A percentile compares a stretch with the other conserved stretches of the same genome.
These are phyloP conservation scores for Trileptium ribeirensis DNA, from an alignment of 2,888 invertebrate genomes.

Conservation along the genomic window DNA sequence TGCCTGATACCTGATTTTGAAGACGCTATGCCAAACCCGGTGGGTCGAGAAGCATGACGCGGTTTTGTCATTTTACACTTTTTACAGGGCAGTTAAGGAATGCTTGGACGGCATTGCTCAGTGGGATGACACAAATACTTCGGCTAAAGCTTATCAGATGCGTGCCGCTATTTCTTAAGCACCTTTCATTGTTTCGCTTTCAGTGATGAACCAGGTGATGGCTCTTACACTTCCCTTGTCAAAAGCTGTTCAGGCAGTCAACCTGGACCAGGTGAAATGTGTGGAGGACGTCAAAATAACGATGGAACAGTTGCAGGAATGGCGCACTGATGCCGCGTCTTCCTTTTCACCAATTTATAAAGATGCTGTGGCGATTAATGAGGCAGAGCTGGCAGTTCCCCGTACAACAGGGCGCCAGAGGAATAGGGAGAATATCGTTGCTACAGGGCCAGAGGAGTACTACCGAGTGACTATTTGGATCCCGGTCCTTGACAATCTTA, in stretches of 20 bases:
- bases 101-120: not conserved
- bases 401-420: too few species aligned
- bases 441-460: too few species aligned
- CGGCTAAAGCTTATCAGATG: not conserved
- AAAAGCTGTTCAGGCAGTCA: not conserved
- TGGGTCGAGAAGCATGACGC: not conserved
- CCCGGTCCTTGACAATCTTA: too few species aligned
- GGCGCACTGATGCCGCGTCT: too few species aligned
- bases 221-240: not conserved
- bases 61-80: not conserved
- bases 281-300: too few species aligned
- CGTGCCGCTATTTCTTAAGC: not conserved
- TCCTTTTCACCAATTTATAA: too few species aligned
- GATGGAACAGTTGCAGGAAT: too few species aligned
- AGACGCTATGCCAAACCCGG: not conserved
- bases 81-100: not conserved
- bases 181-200: not conserved
- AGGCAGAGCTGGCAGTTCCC: too few species aligned
- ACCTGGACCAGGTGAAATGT: not conserved
- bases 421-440: too few species aligned
- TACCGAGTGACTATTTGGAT: too few species aligned
- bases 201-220: not conserved
- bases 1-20: too few species aligned
- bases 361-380: too few species aligned
- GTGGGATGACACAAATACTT: not conserved